phyloP scores from a whole-genome alignment of 2,113 vertebrate species.

The Myocastor coypus region DNA sequence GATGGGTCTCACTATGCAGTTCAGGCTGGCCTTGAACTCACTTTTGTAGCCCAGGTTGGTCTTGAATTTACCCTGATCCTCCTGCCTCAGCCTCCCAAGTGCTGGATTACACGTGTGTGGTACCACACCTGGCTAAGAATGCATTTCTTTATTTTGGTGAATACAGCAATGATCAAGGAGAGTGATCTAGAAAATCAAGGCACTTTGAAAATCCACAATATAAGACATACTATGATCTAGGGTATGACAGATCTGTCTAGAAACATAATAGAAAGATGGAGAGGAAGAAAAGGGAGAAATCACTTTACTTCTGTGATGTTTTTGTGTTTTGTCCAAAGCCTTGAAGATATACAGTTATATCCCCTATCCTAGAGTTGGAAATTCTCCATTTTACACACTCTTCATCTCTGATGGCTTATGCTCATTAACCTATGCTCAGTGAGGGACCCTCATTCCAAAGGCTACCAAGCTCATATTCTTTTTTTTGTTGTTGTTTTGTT shows the following conservation, averaged over 20 bases:
- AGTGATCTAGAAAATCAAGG: slow-evolving; percentile 61
- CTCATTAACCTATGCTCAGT: slow-evolving; percentile 11
- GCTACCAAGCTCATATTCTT: background rate
- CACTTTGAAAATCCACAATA: slow-evolving; percentile 45
- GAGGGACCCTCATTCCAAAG: slow-evolving; percentile 33
- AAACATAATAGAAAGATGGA: background rate
- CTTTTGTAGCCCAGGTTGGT: no score
- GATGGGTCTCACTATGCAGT: no score
- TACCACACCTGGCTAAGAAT: background rate
- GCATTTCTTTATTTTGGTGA: slow-evolving; percentile 33
- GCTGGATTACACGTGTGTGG: no score
- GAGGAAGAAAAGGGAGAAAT: background rate
- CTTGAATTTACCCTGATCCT: no score
- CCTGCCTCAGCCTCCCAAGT: no score
- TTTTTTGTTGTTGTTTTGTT: no score
- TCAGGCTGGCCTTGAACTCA: no score
- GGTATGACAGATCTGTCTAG: no score
- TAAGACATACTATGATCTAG: slow-evolving; percentile 39
- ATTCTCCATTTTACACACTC: background rate
- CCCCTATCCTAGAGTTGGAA: background rate
- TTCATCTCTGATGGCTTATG: background rate
- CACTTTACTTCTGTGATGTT: slow-evolving; percentile 6
- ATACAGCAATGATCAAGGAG: slow-evolving; percentile 29
- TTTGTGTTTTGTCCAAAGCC: background rate
- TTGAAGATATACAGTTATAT: slow-evolving; percentile 35